These are phyloP conservation scores for Eciton burchellii DNA, from an alignment of 1,140 invertebrate species.

Conservation along the genomic window DNA sequence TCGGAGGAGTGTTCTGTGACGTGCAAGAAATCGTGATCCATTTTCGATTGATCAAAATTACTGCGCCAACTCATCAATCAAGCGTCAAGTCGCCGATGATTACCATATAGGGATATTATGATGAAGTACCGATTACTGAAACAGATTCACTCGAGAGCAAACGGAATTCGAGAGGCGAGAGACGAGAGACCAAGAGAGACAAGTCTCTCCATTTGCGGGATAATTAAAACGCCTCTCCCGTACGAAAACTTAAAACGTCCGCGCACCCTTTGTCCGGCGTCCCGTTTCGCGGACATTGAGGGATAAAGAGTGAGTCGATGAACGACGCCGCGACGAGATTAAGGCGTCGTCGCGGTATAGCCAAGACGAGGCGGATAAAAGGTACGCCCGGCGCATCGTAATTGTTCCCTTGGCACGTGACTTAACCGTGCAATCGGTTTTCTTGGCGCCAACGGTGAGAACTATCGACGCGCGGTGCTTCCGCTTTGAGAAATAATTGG, in stretches of 20 bases:
- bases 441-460: constrained; percentile 38
- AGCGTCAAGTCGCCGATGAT: not conserved
- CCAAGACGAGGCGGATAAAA: constrained; percentile 61
- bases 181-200: constrained; percentile 11
- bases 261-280: constrained; percentile 55
- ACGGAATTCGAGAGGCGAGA: not conserved
- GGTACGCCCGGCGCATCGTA: constrained; percentile 59
- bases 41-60: not conserved
- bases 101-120: not conserved
- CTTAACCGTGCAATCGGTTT: constrained; percentile 55
- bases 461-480: constrained; percentile 50
- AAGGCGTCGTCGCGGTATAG: constrained; percentile 46
- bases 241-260: constrained; percentile 66
- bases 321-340: constrained; percentile 33
- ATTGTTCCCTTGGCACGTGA: constrained; percentile 65
- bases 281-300: constrained; percentile 61
- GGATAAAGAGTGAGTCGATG: constrained; percentile 50
- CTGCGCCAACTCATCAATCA: not conserved
- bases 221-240: constrained; percentile 68
- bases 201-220: constrained; percentile 28
- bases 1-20: constrained; percentile 22
- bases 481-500: constrained; percentile 50
- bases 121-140: constrained; percentile 26
- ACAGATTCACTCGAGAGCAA: constrained; percentile 4
- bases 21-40: not conserved